Evolutionary conservation across 2,888 invertebrate species (phyloP).

Genomic region (Nineta flava): DNA sequence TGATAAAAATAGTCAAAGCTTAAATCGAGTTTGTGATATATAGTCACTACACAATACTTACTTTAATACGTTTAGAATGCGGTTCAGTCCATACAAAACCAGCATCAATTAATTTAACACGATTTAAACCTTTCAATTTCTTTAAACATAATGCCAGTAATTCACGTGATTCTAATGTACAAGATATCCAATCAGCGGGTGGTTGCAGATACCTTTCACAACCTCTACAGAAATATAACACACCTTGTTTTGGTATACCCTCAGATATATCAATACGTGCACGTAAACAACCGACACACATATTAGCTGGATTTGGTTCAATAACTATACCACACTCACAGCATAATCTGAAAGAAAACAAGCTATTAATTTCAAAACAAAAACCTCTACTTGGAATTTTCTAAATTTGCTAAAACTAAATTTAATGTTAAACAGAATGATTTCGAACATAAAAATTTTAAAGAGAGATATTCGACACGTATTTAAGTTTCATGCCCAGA

Average conservation of each 20-base stretch:
- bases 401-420: no score
- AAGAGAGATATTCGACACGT: no score
- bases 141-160: conserved; percentile 81
- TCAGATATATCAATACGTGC: conserved; percentile 90
- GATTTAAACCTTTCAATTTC: conserved; percentile 73
- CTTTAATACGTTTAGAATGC: conserved; percentile 93
- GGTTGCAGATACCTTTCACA: conserved; percentile 94
- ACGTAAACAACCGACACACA: conserved; percentile 90
- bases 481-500: no score
- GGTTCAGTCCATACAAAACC: conserved; percentile 98
- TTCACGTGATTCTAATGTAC: conserved; percentile 79
- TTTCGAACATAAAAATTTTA: no score
- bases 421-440: no score
- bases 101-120: conserved; percentile 88
- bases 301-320: conserved; percentile 90
- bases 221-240: conserved; percentile 76
- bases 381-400: no score
- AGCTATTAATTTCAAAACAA: no score
- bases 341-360: conserved; percentile 50
- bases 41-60: conserved; percentile 20
- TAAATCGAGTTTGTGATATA: background rate
- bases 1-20: no score
- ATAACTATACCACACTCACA: conserved; percentile 89
- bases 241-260: conserved; percentile 86
- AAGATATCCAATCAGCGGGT: conserved; percentile 74